Evolutionary conservation across 2,888 invertebrate species (phyloP), one percentile per base, ranked within the genome.

Genomic region (Folsomia candida): DNA sequence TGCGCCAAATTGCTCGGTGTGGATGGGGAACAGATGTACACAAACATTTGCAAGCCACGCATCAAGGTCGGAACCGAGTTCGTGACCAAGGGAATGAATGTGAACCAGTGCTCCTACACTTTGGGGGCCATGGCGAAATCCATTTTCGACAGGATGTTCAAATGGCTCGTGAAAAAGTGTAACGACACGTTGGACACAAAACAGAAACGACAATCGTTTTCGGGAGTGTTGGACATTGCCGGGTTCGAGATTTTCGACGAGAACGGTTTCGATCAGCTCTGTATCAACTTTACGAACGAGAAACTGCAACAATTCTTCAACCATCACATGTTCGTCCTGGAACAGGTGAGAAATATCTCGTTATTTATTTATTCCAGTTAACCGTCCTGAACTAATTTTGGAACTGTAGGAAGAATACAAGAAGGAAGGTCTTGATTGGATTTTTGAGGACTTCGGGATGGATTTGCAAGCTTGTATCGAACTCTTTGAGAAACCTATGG

Each of bases 181-280:
- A 99, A 99, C 91, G 94, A 96, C 86, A 99, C 98, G 81, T 88
- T 99, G 84, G 97, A 97, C 88, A 97, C 97, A 85, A 93, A 97
- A 86, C 95, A 95, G 86, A 97, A 97, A 88, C 92, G 97, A 86
- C 94, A 94, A 6, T 51, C 47, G 20, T 71, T 77, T 72, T 73
- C 73, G 86, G 97, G 98, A 93, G 98, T 99, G 85, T 90, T 98
- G 90, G 98, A 98, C 94, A 99, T 98, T 88, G 99, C 99, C 85
- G 99, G 99, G 88, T 99, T 99, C 87, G 99, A 99, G 88, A 99
- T 99, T 88, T 99, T 99, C 90, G 99, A 99, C 89, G 91, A 83
- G 89, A 96, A 96, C 89, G 93, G 94, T 86, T 96, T 95, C 88
- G 95, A 96, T 88, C 96, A 96, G 88, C 89, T 96, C 84, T 65